Evolutionary conservation across 2,113 vertebrate species (phyloP).

Genomic region (Mormoops blainvillei): DNA sequence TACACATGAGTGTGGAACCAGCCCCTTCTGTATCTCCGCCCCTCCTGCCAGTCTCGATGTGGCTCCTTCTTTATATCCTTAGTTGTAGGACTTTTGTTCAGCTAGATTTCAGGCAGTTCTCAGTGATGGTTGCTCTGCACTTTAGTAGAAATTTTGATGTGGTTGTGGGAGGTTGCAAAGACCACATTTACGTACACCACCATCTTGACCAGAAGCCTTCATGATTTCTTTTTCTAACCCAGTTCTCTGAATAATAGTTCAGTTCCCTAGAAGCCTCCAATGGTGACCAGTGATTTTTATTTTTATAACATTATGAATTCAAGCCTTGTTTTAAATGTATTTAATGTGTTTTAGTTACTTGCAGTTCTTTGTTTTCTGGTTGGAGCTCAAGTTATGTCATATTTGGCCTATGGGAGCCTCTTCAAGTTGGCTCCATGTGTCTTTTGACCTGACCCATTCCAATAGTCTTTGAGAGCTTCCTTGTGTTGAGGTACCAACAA

Average conservation of each 20-base stretch:
- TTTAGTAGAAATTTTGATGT: neutral
- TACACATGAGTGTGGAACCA: neutral
- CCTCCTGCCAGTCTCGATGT: neutral
- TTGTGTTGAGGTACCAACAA: neutral
- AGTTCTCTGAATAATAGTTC: neutral
- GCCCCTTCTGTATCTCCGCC: neutral
- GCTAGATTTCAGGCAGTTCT: neutral
- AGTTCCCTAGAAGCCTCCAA: neutral
- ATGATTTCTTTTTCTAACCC: neutral
- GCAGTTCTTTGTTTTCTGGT: neutral
- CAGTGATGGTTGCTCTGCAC: neutral
- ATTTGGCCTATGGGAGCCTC: neutral
- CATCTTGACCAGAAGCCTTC: neutral
- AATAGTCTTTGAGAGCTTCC: neutral
- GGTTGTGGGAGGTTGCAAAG: neutral
- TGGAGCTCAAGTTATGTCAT: neutral
- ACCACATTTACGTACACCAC: neutral
- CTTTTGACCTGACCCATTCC: neutral
- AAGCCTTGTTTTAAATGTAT: neutral
- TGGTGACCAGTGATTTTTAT: neutral
- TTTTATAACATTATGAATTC: neutral
- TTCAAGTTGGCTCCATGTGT: neutral
- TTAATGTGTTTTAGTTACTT: neutral
- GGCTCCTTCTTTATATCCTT: neutral
- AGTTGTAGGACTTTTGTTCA: neutral